Percentiles rank a stretch among this genome's conserved stretches.
These are phyloP conservation scores for Drosophila orosa DNA, from an alignment of 1,140 invertebrate species.

Conservation along the genomic window DNA sequence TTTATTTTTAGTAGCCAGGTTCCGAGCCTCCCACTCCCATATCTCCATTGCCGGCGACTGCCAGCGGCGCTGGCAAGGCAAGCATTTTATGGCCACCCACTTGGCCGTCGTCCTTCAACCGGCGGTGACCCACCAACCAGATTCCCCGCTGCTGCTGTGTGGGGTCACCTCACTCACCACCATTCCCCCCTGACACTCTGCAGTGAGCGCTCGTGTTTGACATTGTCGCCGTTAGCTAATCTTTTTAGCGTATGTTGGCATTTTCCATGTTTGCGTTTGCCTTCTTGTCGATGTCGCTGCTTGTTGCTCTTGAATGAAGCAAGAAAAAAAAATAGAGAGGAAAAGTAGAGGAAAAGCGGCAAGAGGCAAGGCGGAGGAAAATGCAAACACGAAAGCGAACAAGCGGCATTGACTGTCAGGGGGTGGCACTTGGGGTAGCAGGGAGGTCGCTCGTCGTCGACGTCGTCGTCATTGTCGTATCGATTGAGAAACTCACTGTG, in stretches of 20 bases:
- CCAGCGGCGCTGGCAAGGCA: slow-evolving; percentile 47
- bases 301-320: slow-evolving; percentile 60
- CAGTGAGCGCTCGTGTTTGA: slow-evolving; percentile 69
- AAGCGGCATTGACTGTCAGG: slow-evolving; percentile 63
- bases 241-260: slow-evolving; percentile 82
- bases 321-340: slow-evolving; percentile 55
- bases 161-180: slow-evolving; percentile 15
- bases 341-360: slow-evolving; percentile 49
- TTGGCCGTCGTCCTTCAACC: slow-evolving; percentile 54
- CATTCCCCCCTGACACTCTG: slow-evolving; percentile 21
- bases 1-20: slow-evolving; percentile 78
- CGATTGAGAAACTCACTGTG: slow-evolving; percentile 58
- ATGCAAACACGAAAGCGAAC: slow-evolving; percentile 80
- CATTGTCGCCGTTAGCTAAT: slow-evolving; percentile 82
- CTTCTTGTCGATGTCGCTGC: slow-evolving; percentile 60
- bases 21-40: slow-evolving; percentile 25
- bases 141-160: slow-evolving; percentile 26
- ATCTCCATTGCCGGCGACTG: slow-evolving; percentile 12
- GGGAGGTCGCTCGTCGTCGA: slow-evolving; percentile 27
- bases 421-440: slow-evolving; percentile 4
- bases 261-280: slow-evolving; percentile 78
- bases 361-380: slow-evolving; percentile 64
- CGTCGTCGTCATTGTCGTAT: slow-evolving; percentile 52
- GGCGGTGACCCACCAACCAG: slow-evolving; percentile 40
- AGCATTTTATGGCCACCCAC: slow-evolving; percentile 71